A percentile compares a stretch with the other conserved stretches of the same genome.
These are phyloP conservation scores for Pyrgilauda ruficollis DNA, from an alignment of 2,113 vertebrate species.

Conservation along the genomic window DNA sequence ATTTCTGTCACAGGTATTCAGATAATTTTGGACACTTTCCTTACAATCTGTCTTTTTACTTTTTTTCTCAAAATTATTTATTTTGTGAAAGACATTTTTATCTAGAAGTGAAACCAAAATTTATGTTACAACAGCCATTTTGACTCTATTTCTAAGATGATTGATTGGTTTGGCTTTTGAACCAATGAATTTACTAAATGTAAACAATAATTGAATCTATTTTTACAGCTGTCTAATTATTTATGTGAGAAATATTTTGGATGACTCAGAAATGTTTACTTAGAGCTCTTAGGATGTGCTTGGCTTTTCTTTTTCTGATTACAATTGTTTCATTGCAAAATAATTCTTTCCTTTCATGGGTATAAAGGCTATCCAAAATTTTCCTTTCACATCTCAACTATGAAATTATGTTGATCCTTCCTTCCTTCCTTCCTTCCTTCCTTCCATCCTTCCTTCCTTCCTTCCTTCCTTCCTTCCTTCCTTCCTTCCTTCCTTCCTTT, in stretches of 20 bases:
- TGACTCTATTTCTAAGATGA: neutral
- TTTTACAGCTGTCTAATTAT: neutral
- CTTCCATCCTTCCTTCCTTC: neutral
- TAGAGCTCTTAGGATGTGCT: neutral
- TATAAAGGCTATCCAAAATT: neutral
- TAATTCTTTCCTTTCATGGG: neutral
- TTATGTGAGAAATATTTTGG: neutral
- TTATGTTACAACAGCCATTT: neutral
- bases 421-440: too few species aligned
- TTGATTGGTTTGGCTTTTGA: neutral
- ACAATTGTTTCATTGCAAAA: neutral
- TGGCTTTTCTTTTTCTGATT: neutral
- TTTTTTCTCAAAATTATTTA: neutral
- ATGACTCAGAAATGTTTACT: neutral
- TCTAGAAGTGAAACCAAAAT: neutral
- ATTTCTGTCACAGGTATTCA: neutral
- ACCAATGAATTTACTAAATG: neutral
- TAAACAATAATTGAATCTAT: neutral
- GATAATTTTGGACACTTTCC: neutral
- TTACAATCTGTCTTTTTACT: neutral
- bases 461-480: too few species aligned
- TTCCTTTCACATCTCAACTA: neutral
- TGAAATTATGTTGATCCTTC: neutral
- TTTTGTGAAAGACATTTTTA: neutral
- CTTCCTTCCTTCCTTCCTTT: neutral